Evolutionary conservation across 2,797 vertebrate genomes (phyloP).

Genomic region (Falco naumanni): DNA sequence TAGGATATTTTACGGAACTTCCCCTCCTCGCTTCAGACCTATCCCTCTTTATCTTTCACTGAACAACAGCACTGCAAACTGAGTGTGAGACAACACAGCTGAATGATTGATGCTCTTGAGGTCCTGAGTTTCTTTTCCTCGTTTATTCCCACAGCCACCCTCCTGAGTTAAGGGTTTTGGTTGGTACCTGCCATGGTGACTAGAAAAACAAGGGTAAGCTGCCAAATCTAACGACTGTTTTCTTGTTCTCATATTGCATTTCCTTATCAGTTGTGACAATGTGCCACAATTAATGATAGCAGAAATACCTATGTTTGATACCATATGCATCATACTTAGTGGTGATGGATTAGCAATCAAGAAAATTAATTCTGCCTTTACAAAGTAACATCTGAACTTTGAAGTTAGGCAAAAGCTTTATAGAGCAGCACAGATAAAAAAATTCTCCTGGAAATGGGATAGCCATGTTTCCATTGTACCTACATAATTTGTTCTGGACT

Average conservation of each 20-base stretch:
- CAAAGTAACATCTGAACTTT: conserved; percentile 78
- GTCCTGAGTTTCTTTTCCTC: background rate
- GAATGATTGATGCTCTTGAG: conserved; percentile 70
- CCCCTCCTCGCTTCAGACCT: background rate
- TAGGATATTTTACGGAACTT: conserved; percentile 52
- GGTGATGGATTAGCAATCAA: conserved; percentile 81
- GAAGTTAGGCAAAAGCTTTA: conserved; percentile 68
- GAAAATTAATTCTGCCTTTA: conserved; percentile 81
- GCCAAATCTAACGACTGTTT: conserved; percentile 66
- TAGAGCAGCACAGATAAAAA: conserved; percentile 36
- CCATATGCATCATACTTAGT: conserved; percentile 80
- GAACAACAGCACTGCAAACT: conserved; percentile 66
- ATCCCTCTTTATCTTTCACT: conserved; percentile 72
- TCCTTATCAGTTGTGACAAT: conserved; percentile 80
- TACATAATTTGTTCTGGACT: conserved; percentile 25
- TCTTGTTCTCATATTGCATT: conserved; percentile 71
- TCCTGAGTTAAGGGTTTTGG: conserved; percentile 41
- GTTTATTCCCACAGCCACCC: conserved; percentile 16
- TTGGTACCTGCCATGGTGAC: conserved; percentile 55
- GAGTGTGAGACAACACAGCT: conserved; percentile 50
- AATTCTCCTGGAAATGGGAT: conserved; percentile 61
- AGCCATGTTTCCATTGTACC: background rate
- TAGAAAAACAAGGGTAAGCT: conserved; percentile 67
- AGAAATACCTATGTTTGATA: conserved; percentile 78
- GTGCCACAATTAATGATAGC: conserved; percentile 82